Evolutionary conservation across 2,888 invertebrate species (phyloP), one percentile per base, ranked within the genome.

Genomic region (Drosophila robusta): DNA sequence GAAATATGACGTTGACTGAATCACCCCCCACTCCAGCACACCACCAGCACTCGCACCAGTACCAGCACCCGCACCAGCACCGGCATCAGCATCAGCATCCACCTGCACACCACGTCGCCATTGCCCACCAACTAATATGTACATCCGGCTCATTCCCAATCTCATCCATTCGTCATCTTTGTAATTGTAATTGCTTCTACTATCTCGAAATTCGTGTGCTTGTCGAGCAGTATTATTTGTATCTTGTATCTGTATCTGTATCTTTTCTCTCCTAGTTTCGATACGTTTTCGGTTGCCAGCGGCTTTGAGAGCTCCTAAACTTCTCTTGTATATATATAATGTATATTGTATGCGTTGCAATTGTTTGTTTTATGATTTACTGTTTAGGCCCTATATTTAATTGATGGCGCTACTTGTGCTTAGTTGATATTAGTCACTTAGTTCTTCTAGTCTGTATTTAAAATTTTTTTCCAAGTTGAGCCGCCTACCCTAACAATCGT

Each of bases 1-100:
- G 94, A 95, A 91, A 95, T 95, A 90, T 93, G 91, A 92, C 90
- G 89, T 70, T 90, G 78, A 90, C 83, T 87, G 78, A 76, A 76
- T 38, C 52, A 56, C 67, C 66, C 51, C 34, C 34, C 32, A 32
- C 11, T 12, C 34, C 34, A 34, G 12, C 4, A 9, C 29, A 29
- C 29, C 29, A 29, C 29, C 29, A 32, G 62, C 46, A 44, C 58
- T 44, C 64, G 51, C 62, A 80, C 18, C 18, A 2, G 73, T 46
- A 44, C 11, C 26, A n/a, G 22, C 32, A 14, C 26, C 39, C 32
- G 24, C 41, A 52, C 39, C 18, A 60, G 18, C 42, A 49, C 44
- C 61, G 41, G 45, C n/a, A 39, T 12, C 71, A 46, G 11, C 46
- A 44, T 63, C 46, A 67, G 51, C 62, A 80, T 62, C 29, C 65